A percentile compares a stretch with the other conserved stretches of the same genome.
Conservation (phyloP, 2,888 invertebrate species). For the Andrena haemorrhoa region DNA sequence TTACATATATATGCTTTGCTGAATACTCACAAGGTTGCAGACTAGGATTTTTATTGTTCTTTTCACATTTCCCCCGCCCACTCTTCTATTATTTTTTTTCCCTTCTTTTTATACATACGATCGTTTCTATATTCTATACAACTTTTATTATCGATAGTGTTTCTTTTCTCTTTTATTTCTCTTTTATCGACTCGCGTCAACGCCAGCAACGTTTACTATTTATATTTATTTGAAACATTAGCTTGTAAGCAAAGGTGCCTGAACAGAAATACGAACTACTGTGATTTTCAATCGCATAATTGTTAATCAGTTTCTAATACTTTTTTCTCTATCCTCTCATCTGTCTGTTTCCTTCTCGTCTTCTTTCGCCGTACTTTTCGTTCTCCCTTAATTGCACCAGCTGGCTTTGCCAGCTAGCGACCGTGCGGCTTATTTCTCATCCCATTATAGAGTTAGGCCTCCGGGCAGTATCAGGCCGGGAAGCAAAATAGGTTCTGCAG, state of each 20-base stretch:
- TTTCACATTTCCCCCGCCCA: conserved; percentile 66
- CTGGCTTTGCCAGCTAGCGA: conserved; percentile 53
- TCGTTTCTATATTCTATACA: conserved; percentile 60
- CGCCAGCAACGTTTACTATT: conserved; percentile 70
- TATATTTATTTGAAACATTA: conserved; percentile 82
- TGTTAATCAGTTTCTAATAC: conserved; percentile 75
- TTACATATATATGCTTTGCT: conserved; percentile 81
- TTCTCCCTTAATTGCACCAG: conserved; percentile 36
- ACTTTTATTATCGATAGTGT: conserved; percentile 41
- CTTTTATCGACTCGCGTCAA: conserved; percentile 55
- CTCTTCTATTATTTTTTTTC: conserved; percentile 51
- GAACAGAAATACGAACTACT: conserved; percentile 77
- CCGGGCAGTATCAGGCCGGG: conserved; percentile 35
- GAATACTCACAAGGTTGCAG: conserved; percentile 82
- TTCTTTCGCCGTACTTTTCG: conserved; percentile 11
- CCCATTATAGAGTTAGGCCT: conserved; percentile 69
- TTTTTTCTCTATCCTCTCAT: conserved; percentile 51
- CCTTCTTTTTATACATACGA: conserved; percentile 41
- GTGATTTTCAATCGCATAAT: conserved; percentile 83
- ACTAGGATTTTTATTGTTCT: conserved; percentile 70
- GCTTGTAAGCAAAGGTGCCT: conserved; percentile 82
- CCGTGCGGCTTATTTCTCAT: conserved; percentile 70
- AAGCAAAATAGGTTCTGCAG: conserved; percentile 3
- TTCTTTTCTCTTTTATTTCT: conserved; percentile 32
- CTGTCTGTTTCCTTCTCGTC: conserved; percentile 47